Conservation (phyloP, 2,888 invertebrate genomes). For the Mesorhabditis spiculigera region DNA sequence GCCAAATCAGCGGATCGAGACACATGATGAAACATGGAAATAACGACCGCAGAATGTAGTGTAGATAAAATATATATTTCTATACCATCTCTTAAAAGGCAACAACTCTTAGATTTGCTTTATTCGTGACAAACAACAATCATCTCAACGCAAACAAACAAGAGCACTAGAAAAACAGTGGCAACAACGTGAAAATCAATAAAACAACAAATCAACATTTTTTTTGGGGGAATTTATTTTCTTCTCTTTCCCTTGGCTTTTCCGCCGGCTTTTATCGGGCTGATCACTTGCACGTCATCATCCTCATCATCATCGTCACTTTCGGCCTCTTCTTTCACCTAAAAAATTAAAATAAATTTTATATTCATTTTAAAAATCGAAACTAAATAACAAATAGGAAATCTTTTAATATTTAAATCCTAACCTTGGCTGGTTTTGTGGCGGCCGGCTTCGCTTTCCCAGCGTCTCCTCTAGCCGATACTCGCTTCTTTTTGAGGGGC, state of each 20-base stretch:
- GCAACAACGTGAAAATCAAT: background rate
- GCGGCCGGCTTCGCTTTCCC: too few species aligned
- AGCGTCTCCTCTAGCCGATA: background rate
- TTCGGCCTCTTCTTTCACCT: background rate
- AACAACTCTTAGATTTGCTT: too few species aligned
- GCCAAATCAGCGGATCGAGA: too few species aligned
- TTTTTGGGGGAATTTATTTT: background rate
- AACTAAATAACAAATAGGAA: too few species aligned
- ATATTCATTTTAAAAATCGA: background rate
- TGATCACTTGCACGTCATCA: background rate
- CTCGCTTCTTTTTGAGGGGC: background rate
- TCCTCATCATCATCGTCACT: constrained; percentile 1
- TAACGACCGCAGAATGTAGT: too few species aligned
- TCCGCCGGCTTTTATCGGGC: background rate
- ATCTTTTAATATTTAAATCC: too few species aligned
- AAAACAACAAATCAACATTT: background rate
- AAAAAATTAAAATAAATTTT: background rate
- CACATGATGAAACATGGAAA: too few species aligned
- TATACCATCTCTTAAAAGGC: too few species aligned
- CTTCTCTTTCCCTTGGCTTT: background rate
- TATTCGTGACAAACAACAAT: background rate
- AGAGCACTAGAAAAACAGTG: background rate
- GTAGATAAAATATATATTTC: too few species aligned
- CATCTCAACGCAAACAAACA: background rate
- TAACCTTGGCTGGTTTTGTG: too few species aligned